Evolutionary conservation across 35 echinoderm and acorn worm genomes (phyloP), one percentile per base, ranked within the genome.

Genomic region (Amphiura filiformis): DNA sequence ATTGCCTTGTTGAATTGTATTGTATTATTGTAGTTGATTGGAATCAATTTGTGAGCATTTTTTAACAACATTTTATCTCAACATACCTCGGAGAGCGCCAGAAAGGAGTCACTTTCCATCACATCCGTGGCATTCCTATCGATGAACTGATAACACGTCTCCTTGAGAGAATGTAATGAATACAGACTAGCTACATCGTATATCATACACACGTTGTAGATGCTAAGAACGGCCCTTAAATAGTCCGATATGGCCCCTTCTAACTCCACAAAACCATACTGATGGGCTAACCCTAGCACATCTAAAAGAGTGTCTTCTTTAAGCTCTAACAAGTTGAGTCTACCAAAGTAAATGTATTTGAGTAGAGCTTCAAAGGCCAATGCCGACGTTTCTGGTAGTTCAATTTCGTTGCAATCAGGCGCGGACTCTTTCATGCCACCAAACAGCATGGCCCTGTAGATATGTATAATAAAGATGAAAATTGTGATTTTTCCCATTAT

Each of bases 151-250:
- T 89, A 94, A 42, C 93, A 94, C 11, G 96, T 98, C 70, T 98
- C 93, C 84, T 98, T 98, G 14, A 98, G 87, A 0, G 96, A 65
- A 31, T 90, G 82, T 37, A 98, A 75, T 52, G 82, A 85, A 64
- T 98, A 98, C 49, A 98, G 76, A 34, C 86, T 98, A 12, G 96
- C 96, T 34, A 98, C 96, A 65, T 98, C 93, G 37, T 98, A 98
- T 86, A 98, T 98, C 36, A 98, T 81, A 87, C 96, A 98, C 28
- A 98, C 92, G 37, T 98, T 98, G 42, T 94, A 86, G 75, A 94
- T 94, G 49, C 90, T 98, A 33, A 98, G 87, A n/a, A 94, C 94
- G 44, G 96, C 93, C 32, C 93, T 56, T 32, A 98, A 82, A 76
- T 98, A 98, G 40, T 93, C 93, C 80, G 96, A 98, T 65, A 98